Evolutionary conservation across 2,888 invertebrate genomes (phyloP).

Genomic region (Tipula vernalis): DNA sequence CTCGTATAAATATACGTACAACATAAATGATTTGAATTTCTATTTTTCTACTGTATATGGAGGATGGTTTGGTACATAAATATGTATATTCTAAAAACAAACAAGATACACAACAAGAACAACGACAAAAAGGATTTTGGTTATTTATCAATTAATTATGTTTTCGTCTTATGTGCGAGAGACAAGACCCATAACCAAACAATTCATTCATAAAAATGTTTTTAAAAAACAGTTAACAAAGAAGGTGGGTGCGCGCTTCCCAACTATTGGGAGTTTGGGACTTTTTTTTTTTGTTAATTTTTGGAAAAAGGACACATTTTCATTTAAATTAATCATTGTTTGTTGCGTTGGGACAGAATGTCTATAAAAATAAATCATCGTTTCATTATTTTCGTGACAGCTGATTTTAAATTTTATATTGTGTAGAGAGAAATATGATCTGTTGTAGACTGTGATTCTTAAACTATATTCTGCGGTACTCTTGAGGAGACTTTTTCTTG

Average conservation of each 20-base stretch:
- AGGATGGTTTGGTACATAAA: not conserved
- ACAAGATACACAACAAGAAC: not conserved
- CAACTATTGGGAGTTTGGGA: not conserved
- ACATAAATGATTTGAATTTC: not conserved
- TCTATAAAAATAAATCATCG: not conserved
- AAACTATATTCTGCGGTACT: not conserved
- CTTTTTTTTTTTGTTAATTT: not conserved
- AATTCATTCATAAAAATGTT: not conserved
- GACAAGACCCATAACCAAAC: not conserved
- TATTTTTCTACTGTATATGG: not conserved
- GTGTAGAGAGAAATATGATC: not conserved
- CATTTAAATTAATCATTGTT: not conserved
- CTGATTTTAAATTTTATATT: not conserved
- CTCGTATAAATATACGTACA: not conserved
- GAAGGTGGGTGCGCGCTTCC: not conserved
- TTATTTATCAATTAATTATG: not conserved
- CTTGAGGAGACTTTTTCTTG: too few species aligned
- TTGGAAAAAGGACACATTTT: not conserved
- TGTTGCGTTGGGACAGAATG: not conserved
- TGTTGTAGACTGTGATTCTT: not conserved
- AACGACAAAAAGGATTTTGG: not conserved
- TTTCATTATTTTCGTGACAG: not conserved
- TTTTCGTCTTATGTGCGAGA: not conserved
- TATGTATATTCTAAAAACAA: not conserved
- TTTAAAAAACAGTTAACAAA: not conserved